Percentiles rank a stretch among this genome's conserved stretches.
Conservation (phyloP, 2,113 vertebrate species). For the Halichoeres trimaculatus region DNA sequence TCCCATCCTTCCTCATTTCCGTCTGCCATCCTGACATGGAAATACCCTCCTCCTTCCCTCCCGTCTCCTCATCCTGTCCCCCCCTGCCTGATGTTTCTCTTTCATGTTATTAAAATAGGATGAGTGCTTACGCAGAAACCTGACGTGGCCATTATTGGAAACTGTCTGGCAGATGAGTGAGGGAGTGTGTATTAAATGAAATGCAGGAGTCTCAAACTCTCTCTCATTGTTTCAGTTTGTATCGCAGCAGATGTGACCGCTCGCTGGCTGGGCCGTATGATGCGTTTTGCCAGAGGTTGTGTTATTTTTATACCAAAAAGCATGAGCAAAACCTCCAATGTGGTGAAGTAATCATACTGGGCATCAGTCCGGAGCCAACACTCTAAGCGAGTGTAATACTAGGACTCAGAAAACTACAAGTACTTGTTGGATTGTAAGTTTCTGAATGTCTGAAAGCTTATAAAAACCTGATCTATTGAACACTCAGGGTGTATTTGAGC, state of each 20-base stretch:
- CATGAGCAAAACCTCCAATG: constrained; percentile 41
- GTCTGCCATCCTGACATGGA: constrained; percentile 39
- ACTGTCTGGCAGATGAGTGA: neutral
- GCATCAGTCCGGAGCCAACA: constrained; percentile 27
- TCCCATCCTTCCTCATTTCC: constrained; percentile 31
- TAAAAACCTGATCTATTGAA: too few species aligned
- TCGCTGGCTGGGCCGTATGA: constrained; percentile 13
- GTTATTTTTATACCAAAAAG: constrained; percentile 59
- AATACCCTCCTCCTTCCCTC: constrained; percentile 21
- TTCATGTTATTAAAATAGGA: constrained; percentile 40
- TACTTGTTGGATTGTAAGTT: neutral
- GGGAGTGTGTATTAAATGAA: constrained; percentile 30
- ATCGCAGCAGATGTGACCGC: constrained; percentile 17
- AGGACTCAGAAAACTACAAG: neutral
- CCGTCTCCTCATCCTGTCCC: constrained; percentile 8
- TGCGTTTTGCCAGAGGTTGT: constrained; percentile 49
- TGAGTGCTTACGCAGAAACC: constrained; percentile 34
- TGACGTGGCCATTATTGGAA: constrained; percentile 24
- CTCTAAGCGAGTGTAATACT: constrained; percentile 4
- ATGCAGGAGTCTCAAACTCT: constrained; percentile 26
- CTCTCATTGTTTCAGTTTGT: constrained; percentile 42
- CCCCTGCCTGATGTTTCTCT: constrained; percentile 3
- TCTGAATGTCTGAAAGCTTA: neutral
- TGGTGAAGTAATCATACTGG: constrained; percentile 40
- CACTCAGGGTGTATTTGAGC: too few species aligned